Evolutionary conservation across 2,113 vertebrate species (phyloP), one percentile per base, ranked within the genome.

Genomic region (Pterocles gutturalis): DNA sequence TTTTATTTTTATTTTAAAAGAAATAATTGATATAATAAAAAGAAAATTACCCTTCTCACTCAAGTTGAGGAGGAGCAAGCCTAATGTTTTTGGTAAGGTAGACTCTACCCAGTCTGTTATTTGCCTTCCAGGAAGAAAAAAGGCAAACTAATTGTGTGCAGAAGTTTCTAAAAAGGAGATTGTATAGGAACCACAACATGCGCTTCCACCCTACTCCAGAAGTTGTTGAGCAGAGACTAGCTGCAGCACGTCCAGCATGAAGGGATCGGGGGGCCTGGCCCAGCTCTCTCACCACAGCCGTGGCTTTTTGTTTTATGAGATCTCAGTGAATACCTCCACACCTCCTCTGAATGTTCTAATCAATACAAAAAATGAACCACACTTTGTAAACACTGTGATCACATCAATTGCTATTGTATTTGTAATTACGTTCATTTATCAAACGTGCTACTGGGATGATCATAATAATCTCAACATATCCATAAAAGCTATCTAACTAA

Each of bases 351-450:
- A 45, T 31, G 64, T 7, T 57, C 66, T 66, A 21, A 83, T 83
- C 91, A 1, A 93, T 94, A 79, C 66, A 2, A 88, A 58, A 11
- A 83, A 76, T 29, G 83, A 91, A 76, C 54, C 90, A 5, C 94
- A 48, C 89, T 88, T 49, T 85, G 87, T 18, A 66, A 94, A 71
- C 94, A 61, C 91, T 26, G 87, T 10, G 83, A 55, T 79, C 93
- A 17, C 91, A 97, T 91, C 94, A 90, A 83, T 85, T 60, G 93
- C 87, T 90, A 77, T 94, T 77, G 96, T 89, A 81, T 96, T 92
- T 88, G 90, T 95, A 93, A 97, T 96, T 89, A 96, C 48, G 0
- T 61, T 65, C 95, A 92, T 96, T 93, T 71, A 92, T 97, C 97
- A 96, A n/a, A 67, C 34, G 81, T 45, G 93, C 90, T 95, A 64